phyloP scores from a whole-genome alignment of 2,797 vertebrate genomes.

The Prunella strophiata region DNA sequence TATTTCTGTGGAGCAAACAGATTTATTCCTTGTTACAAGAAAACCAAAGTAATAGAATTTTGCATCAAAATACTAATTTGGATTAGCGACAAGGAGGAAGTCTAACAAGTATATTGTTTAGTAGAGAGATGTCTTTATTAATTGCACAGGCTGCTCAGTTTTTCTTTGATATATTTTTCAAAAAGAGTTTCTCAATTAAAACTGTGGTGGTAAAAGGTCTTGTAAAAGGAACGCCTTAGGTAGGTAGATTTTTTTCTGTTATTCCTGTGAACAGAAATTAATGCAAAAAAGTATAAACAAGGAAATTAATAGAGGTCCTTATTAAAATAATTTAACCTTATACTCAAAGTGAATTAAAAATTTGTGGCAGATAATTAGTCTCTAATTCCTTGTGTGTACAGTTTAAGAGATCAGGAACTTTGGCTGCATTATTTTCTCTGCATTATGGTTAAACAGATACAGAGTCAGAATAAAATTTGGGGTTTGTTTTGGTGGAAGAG shows the following conservation, averaged over 20 bases:
- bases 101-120: not conserved
- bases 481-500: not conserved
- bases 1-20: not conserved
- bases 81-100: not conserved
- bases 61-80: not conserved
- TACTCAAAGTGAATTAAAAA: not conserved
- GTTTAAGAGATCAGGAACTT: not conserved
- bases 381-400: not conserved
- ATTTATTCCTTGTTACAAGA: not conserved
- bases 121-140: not conserved
- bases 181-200: not conserved
- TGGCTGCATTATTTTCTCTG: not conserved
- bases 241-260: not conserved
- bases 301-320: not conserved
- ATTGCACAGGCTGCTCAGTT: not conserved
- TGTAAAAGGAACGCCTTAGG: not conserved
- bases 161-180: not conserved
- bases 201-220: not conserved
- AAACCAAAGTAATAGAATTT: not conserved
- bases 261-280: not conserved
- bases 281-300: not conserved
- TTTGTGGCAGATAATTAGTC: not conserved
- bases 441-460: not conserved
- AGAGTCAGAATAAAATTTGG: not conserved
- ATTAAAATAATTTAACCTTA: not conserved